These are phyloP conservation scores for Catharus bicknelli DNA, from an alignment of 2,113 vertebrate genomes.

Conservation along the genomic window DNA sequence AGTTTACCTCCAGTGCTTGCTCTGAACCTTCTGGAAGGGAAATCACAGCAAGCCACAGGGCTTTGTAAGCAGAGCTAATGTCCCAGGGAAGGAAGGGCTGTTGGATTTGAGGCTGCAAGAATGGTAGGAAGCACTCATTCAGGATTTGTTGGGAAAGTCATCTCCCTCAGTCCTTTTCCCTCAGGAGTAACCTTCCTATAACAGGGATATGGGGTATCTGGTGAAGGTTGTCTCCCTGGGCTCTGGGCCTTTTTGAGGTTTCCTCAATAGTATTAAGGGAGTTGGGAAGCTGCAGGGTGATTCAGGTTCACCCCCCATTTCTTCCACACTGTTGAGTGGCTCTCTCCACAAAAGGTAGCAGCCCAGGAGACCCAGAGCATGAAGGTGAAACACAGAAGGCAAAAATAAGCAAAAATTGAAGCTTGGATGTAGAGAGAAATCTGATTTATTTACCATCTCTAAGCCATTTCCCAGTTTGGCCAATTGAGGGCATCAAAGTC, in stretches of 20 bases:
- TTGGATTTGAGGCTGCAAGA: rapidly evolving
- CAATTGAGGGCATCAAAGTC: background rate
- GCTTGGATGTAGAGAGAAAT: background rate
- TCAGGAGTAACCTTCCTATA: background rate
- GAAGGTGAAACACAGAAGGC: background rate
- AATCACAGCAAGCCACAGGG: background rate
- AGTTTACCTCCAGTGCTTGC: background rate
- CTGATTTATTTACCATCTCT: background rate
- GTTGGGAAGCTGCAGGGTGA: background rate
- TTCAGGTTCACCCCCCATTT: background rate
- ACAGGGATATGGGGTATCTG: background rate
- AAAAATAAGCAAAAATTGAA: background rate
- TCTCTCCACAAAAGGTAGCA: background rate
- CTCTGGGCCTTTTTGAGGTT: background rate
- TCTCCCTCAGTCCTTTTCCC: background rate
- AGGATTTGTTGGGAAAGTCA: background rate
- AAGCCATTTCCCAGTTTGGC: background rate
- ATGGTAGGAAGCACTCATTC: background rate
- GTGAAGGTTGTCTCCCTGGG: background rate
- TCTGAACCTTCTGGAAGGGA: background rate
- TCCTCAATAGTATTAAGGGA: background rate
- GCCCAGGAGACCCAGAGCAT: background rate
- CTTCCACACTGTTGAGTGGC: background rate
- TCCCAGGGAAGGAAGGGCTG: background rate
- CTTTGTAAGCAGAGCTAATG: background rate